A percentile compares a stretch with the other conserved stretches of the same genome.
Conservation (phyloP, 2,888 invertebrate species). For the Pantelozetes paolii region DNA sequence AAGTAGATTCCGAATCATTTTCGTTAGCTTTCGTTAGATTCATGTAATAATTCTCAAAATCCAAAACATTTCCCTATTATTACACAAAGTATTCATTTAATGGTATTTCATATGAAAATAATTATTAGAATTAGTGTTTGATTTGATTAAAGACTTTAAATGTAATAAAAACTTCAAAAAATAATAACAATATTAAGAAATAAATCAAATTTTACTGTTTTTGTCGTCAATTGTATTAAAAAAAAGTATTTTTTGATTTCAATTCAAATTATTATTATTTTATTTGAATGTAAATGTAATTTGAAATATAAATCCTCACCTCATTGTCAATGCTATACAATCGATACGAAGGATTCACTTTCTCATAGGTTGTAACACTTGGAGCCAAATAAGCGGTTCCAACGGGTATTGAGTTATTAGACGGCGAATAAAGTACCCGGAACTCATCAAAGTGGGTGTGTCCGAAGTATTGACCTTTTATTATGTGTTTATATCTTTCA, state of each 20-base stretch:
- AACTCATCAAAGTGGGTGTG: constrained; percentile 42
- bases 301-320: too few species aligned
- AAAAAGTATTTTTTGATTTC: too few species aligned
- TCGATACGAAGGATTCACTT: constrained; percentile 39
- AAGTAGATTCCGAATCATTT: background rate
- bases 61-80: constrained; percentile 36
- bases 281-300: too few species aligned
- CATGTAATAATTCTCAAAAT: constrained; percentile 40
- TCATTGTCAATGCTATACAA: constrained; percentile 23
- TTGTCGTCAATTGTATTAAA: too few species aligned
- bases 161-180: too few species aligned
- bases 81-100: too few species aligned
- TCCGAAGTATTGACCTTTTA: constrained; percentile 40
- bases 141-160: too few species aligned
- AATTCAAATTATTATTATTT: too few species aligned
- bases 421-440: constrained; percentile 17
- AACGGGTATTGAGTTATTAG: constrained; percentile 21
- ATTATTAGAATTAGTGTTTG: background rate
- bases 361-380: constrained; percentile 39
- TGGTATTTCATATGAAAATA: background rate
- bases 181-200: too few species aligned
- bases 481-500: constrained; percentile 29
- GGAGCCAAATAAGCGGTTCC: constrained; percentile 36
- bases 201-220: too few species aligned
- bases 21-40: constrained; percentile 41